A percentile compares a stretch with the other conserved stretches of the same genome.
phyloP scores from a whole-genome alignment of 1,140 invertebrate species.

The Neodiprion virginianus region DNA sequence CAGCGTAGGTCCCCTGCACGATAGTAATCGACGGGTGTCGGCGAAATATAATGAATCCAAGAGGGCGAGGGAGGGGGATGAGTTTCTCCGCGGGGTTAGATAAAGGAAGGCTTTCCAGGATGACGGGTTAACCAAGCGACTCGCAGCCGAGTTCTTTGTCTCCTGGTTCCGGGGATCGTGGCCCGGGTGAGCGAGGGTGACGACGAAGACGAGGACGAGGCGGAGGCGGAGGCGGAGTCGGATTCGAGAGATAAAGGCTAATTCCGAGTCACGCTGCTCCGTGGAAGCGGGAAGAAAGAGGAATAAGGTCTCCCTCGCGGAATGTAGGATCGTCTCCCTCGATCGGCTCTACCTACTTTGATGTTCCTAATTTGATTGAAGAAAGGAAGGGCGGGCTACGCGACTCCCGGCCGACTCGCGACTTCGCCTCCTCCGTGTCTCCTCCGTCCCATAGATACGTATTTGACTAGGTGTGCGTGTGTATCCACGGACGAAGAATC shows the following conservation, averaged over 20 bases:
- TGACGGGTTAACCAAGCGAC: conserved; percentile 6
- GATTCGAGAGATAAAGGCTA: conserved; percentile 58
- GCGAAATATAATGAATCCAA: conserved; percentile 2
- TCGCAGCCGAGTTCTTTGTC: conserved; percentile 49
- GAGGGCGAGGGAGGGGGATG: conserved; percentile 18
- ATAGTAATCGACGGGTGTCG: not conserved
- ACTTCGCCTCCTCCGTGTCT: not conserved
- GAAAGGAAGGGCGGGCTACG: conserved; percentile 38
- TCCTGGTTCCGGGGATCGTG: conserved; percentile 49
- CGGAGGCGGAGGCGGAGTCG: not conserved
- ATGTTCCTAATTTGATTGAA: conserved; percentile 65
- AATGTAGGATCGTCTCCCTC: not conserved
- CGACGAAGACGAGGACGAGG: not conserved
- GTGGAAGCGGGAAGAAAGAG: conserved; percentile 43
- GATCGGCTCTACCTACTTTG: conserved; percentile 47
- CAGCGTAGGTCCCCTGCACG: not conserved
- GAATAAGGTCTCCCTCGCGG: not conserved
- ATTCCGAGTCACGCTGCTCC: conserved; percentile 56
- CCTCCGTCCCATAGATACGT: no score
- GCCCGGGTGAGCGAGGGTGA: not conserved
- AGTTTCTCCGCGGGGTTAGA: not conserved
- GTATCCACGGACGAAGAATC: no score
- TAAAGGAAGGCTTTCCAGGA: conserved; percentile 1
- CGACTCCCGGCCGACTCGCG: not conserved
- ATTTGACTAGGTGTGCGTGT: no score